Percentiles rank a stretch among this genome's conserved stretches.
Conservation (phyloP, 2,113 vertebrate species). For the Martes martes region DNA sequence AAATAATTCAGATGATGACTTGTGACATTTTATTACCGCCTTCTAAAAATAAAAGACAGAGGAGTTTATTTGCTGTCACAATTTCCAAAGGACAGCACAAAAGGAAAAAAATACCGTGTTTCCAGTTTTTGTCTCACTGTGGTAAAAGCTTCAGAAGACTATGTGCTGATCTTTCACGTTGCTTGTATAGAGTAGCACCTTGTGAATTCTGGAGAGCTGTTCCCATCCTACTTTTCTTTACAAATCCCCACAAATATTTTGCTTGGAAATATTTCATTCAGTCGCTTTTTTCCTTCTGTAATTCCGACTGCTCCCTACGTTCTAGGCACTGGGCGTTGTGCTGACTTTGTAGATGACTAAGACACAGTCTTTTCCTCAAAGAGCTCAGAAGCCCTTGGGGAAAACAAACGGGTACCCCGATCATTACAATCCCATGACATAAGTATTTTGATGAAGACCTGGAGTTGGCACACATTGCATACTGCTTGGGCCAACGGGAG, state of each 20-base stretch:
- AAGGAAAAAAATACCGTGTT: neutral
- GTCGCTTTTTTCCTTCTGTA: neutral
- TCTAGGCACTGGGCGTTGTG: neutral
- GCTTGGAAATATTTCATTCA: neutral
- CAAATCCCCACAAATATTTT: conserved; percentile 28
- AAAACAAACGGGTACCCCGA: neutral
- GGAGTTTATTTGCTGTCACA: neutral
- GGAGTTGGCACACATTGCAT: neutral
- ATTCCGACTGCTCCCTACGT: neutral
- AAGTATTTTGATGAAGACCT: neutral
- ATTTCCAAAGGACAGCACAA: conserved; percentile 26
- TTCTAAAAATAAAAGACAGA: conserved; percentile 39
- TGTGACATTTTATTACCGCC: conserved; percentile 13
- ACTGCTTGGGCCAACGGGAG: neutral
- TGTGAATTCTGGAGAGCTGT: neutral
- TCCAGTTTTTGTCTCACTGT: conserved; percentile 47
- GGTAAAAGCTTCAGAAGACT: conserved; percentile 22
- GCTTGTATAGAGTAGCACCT: neutral
- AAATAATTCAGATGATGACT: neutral
- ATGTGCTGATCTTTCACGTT: neutral
- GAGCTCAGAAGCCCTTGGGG: neutral
- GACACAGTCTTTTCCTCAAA: neutral
- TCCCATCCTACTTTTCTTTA: neutral
- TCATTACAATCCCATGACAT: neutral
- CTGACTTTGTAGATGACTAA: neutral